These are phyloP conservation scores for Drosophila jambulina DNA, from an alignment of 1,140 invertebrate genomes.

Conservation along the genomic window DNA sequence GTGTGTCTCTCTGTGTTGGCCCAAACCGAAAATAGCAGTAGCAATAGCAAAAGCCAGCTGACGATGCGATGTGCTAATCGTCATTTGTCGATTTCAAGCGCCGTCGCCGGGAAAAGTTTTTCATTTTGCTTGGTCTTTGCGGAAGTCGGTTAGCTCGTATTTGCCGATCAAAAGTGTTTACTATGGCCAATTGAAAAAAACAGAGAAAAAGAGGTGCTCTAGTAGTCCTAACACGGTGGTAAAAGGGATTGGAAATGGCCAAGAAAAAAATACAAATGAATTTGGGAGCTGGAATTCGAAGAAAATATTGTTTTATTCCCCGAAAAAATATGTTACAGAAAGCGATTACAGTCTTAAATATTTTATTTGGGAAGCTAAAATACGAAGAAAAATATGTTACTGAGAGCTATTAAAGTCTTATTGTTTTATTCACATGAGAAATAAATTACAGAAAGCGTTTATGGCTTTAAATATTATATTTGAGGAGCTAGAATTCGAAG, in stretches of 20 bases:
- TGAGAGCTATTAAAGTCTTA: no score
- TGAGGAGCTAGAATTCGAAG: background rate
- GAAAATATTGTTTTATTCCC: background rate
- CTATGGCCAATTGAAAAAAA: slow-evolving; percentile 17
- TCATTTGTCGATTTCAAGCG: slow-evolving; percentile 43
- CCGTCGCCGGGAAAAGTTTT: slow-evolving; percentile 35
- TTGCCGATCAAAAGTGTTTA: slow-evolving; percentile 43
- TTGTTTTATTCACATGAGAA: no score
- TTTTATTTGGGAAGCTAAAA: no score
- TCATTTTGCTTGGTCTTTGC: slow-evolving; percentile 21
- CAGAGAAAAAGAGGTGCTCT: background rate
- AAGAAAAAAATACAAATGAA: background rate
- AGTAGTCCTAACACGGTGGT: slow-evolving; percentile 2
- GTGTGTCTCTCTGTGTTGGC: slow-evolving; percentile 25
- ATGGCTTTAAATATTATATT: no score
- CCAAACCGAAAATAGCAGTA: slow-evolving; percentile 64
- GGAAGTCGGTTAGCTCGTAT: slow-evolving; percentile 38
- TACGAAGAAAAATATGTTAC: no score
- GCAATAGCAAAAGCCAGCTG: slow-evolving; percentile 21
- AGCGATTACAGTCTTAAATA: background rate
- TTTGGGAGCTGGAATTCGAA: background rate
- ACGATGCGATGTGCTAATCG: slow-evolving; percentile 57
- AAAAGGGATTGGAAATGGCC: background rate
- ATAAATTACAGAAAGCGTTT: no score
- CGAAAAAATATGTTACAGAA: background rate